These are phyloP conservation scores for Ceratina australensis DNA, from an alignment of 1,140 invertebrate genomes.

Conservation along the genomic window DNA sequence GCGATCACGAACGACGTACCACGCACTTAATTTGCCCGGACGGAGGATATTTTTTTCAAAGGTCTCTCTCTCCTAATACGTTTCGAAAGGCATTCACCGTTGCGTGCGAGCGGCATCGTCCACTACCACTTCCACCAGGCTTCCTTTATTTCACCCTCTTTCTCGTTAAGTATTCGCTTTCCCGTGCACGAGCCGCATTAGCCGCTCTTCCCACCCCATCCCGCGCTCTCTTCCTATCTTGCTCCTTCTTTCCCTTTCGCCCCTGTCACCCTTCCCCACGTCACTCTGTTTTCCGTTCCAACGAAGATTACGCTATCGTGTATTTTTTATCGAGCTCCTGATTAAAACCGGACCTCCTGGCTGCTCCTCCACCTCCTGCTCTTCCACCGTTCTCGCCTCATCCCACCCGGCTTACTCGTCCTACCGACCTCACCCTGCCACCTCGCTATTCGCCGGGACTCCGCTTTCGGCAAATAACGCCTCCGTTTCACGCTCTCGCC, in stretches of 20 bases:
- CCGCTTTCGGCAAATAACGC: conserved; percentile 60
- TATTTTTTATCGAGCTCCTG: conserved; percentile 66
- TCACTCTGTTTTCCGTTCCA: conserved; percentile 61
- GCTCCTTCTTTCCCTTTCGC: conserved; percentile 42
- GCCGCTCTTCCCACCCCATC: conserved; percentile 40
- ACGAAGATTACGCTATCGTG: conserved; percentile 68
- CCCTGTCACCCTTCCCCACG: background rate
- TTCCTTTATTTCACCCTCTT: conserved; percentile 45
- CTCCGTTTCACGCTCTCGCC: conserved; percentile 44
- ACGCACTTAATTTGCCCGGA: conserved; percentile 35
- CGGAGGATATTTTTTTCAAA: conserved; percentile 49
- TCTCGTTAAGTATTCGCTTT: conserved; percentile 63
- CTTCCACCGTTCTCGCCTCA: background rate
- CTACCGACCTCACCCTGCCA: no score
- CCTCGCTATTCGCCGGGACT: conserved; percentile 6
- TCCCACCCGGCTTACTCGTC: background rate
- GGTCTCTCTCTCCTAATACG: conserved; percentile 50
- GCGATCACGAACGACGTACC: conserved; percentile 1
- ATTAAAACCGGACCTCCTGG: conserved; percentile 63
- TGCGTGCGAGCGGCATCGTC: conserved; percentile 44
- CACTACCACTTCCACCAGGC: conserved; percentile 25
- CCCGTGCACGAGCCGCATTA: conserved; percentile 55
- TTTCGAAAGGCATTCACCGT: conserved; percentile 66
- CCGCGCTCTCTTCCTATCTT: conserved; percentile 53
- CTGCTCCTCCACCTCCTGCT: conserved; percentile 16